Evolutionary conservation across 2,888 invertebrate species (phyloP), one percentile per base, ranked within the genome.

Genomic region (Apantesis nais): DNA sequence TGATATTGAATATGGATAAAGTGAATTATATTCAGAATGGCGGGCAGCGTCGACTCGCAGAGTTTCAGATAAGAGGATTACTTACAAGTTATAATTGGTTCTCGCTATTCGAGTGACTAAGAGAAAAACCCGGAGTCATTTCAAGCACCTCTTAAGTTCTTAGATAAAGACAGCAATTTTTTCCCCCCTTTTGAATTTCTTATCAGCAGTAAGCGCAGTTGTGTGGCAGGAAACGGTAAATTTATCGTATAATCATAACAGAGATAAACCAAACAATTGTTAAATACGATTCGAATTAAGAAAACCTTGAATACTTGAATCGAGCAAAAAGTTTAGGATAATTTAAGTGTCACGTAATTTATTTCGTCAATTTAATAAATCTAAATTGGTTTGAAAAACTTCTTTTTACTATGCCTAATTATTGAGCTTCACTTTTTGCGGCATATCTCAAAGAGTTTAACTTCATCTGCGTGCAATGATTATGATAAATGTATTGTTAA

Each of bases 1-100:
- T 92, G 94, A 94, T 94, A 94, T 94, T 93, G 93, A 94, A 94
- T 94, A 93, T 93, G 92, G 92, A 93, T 93, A 93, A 93, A 93
- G 92, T 93, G 93, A 93, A 92, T 93, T 93, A 93, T 93, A 90
- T 90, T 89, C 90, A 84, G 91, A 91, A 90, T 90, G 90, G 89
- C 89, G 89, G 87, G 86, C 86, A 90, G 86, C 90, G 91, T 86
- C 90, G 89, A 90, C 89, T 91, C 90, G 88, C 87, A 86, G 89
- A 90, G 90, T 88, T 85, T 81, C 84, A 88, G 91, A 89, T 92
- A 92, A 93, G 93, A 91, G 93, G 93, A 93, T 94, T 94, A 93
- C 92, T 92, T 91, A 93, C 92, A 93, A 93, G 84, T 93, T 93
- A 93, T 94, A 94, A 94, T 94, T 93, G 93, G 92, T 92, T 93